Base-by-base conservation (phyloP, 2,113 vertebrate species). In the Panthera tigris region DNA sequence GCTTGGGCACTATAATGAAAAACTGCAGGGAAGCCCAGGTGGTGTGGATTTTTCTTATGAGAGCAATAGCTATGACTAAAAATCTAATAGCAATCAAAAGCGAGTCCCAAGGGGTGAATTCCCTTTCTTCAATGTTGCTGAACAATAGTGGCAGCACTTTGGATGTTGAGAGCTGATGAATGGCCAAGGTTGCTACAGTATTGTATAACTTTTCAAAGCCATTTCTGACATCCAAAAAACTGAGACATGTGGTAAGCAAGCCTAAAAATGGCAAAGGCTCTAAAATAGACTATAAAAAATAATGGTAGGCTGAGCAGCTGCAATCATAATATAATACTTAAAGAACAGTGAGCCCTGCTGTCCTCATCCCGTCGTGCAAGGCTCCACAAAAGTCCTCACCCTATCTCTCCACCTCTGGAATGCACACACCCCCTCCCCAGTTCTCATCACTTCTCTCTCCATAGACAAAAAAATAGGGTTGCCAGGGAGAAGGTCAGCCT, bases 81-180 rank as follows among this genome's bases (percentile, higher is more conserved):
- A 91, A 18, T 91, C 95, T 95, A 96, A 97, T 69, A 83, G 91
- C 97, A 86, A 95, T 96, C 94, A 96, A 97, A 97, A 91, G 91
- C 1, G 0, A 76, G 86, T 93, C 92, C 92, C 73, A 0, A 57
- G 96, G 85, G 93, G 61, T 7, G 0, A 86, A 97, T 95, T 93
- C 71, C 50, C 65, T 95, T 73, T 76, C 89, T 94, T 91, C 81
- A 69, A 8, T 79, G 66, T 85, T 90, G 29, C 82, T 68, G 88
- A 91, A 92, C 91, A 86, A 61, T 66, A 66, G 76, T 13, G 3
- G 79, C 50, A 11, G 25, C 61, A 89, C 91, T 94, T 84, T 19
- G 45, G 81, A 97, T 78, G 91, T 66, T 73, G 81, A 85, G 88
- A 88, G 74, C 85, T 97, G 93, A 95, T 85, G 81, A 79, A 97